Evolutionary conservation across 2,888 invertebrate genomes (phyloP).

Genomic region (Cheilosia grossa): DNA sequence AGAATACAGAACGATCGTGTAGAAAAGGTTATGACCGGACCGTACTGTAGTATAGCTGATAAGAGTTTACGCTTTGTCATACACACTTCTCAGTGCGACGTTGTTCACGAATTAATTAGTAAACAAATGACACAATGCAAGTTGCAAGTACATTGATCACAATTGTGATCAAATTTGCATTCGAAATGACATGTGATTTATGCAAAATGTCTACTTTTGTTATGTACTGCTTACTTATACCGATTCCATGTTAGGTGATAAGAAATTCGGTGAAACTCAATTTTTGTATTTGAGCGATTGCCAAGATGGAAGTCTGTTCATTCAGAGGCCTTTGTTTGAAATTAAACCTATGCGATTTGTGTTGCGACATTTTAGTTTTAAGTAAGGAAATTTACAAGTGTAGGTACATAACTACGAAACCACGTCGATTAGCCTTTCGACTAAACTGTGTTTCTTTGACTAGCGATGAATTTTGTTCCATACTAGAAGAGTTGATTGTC

Average conservation of each 20-base stretch:
- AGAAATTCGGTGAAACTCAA: background rate
- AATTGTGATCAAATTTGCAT: constrained; percentile 14
- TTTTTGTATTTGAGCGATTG: background rate
- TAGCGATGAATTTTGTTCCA: no score
- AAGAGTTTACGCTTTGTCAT: constrained; percentile 25
- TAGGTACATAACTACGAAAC: no score
- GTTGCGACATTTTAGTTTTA: no score
- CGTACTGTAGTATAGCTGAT: constrained; percentile 19
- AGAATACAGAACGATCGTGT: constrained; percentile 7
- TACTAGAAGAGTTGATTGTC: no score
- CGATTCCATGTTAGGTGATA: background rate
- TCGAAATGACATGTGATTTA: constrained; percentile 7
- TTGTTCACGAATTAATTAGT: constrained; percentile 14
- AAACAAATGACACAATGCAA: constrained; percentile 38
- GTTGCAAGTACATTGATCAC: background rate
- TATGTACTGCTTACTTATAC: background rate
- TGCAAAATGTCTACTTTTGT: background rate
- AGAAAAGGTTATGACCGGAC: constrained; percentile 7
- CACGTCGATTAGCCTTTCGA: no score
- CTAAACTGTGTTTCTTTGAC: no score
- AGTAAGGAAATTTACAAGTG: no score
- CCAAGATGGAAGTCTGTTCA: no score
- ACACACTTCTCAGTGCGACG: background rate
- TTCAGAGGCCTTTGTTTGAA: background rate
- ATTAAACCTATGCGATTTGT: no score